These are phyloP conservation scores for Pristionchus entomophagus DNA, from an alignment of 2,888 invertebrate genomes.

Conservation along the genomic window DNA sequence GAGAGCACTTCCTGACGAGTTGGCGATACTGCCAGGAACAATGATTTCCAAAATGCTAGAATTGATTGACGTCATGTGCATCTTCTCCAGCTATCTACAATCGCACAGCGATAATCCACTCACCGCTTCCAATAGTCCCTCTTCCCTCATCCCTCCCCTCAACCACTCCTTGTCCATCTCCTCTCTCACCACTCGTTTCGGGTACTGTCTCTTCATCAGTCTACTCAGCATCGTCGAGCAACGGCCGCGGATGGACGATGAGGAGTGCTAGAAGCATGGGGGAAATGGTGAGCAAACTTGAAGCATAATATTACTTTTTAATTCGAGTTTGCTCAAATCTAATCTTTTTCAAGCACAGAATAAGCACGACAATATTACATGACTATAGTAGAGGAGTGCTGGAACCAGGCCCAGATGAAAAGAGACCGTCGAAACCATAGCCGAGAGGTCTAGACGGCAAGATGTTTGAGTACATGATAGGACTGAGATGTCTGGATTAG, in stretches of 20 bases:
- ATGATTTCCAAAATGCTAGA: background rate
- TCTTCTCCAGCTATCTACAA: background rate
- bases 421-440: too few species aligned
- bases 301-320: too few species aligned
- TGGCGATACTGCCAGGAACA: background rate
- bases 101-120: background rate
- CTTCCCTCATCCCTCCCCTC: background rate
- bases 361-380: background rate
- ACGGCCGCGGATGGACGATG: background rate
- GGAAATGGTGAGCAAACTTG: background rate
- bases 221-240: background rate
- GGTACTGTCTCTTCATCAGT: slow-evolving; percentile 18
- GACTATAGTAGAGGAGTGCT: background rate
- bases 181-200: background rate
- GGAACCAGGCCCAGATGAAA: too few species aligned
- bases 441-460: too few species aligned
- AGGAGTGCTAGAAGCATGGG: background rate
- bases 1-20: background rate
- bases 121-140: background rate
- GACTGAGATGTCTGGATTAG: too few species aligned
- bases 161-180: background rate
- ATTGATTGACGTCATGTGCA: background rate
- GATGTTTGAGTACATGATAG: too few species aligned
- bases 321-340: too few species aligned
- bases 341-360: too few species aligned